phyloP scores from a whole-genome alignment of 2,797 vertebrate species.

The Acanthurus lineatus region DNA sequence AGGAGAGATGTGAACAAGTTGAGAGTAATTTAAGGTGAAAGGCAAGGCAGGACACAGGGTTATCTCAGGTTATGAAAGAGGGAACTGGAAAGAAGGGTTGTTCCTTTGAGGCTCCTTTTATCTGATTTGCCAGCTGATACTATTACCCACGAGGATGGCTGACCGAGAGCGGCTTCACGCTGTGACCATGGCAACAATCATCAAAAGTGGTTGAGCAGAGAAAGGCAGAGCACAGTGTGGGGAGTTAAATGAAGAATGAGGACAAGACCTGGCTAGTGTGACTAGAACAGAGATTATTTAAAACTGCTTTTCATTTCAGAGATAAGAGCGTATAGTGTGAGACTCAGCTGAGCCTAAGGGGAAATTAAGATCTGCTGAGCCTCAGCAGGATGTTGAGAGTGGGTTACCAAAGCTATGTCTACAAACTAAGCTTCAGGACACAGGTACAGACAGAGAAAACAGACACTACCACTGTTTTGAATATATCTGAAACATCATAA shows the following conservation, averaged over 20 bases:
- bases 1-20: slow-evolving; percentile 20
- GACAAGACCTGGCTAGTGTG: slow-evolving; percentile 21
- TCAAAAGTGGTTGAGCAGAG: slow-evolving; percentile 48
- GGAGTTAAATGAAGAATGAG: slow-evolving; percentile 35
- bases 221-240: slow-evolving; percentile 1
- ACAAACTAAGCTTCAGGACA: slow-evolving; percentile 73
- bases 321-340: slow-evolving; percentile 27
- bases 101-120: slow-evolving; percentile 57
- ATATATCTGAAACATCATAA: no score
- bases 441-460: slow-evolving; percentile 70
- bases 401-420: slow-evolving; percentile 82
- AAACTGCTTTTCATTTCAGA: slow-evolving; percentile 42
- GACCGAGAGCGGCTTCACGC: slow-evolving; percentile 61
- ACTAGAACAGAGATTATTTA: slow-evolving; percentile 42
- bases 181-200: slow-evolving; percentile 83
- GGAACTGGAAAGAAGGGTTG: slow-evolving; percentile 24
- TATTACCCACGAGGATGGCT: slow-evolving; percentile 72
- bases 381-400: slow-evolving; percentile 79
- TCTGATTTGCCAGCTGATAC: slow-evolving; percentile 73
- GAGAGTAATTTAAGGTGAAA: slow-evolving; percentile 13
- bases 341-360: slow-evolving; percentile 22
- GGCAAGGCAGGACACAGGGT: slow-evolving; percentile 21
- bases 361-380: slow-evolving; percentile 53
- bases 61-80: slow-evolving; percentile 43
- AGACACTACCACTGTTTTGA: not conserved